Conservation (phyloP, 2,113 vertebrate species). For the Psilopsiagon aymara region DNA sequence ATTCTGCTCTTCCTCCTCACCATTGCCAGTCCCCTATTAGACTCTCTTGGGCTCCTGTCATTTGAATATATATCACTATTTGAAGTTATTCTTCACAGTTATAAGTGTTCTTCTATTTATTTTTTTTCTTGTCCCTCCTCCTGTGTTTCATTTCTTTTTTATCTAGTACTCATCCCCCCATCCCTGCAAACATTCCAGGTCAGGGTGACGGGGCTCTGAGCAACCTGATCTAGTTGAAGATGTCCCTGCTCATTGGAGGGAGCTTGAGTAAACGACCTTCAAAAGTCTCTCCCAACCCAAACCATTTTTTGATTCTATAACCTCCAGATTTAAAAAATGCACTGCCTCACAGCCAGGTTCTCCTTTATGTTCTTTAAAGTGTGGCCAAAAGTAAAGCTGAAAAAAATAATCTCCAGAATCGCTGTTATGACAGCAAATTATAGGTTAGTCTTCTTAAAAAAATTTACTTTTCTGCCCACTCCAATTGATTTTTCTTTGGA, state of each 20-base stretch:
- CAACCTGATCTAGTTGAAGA: background rate
- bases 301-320: background rate
- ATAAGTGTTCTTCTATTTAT: background rate
- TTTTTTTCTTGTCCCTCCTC: background rate
- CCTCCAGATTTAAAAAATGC: background rate
- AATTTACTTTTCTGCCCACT: constrained; percentile 3
- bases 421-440: constrained; percentile 23
- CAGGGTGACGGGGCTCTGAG: background rate
- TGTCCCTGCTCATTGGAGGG: background rate
- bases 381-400: constrained; percentile 23
- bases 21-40: background rate
- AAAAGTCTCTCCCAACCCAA: background rate
- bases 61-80: background rate
- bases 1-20: background rate
- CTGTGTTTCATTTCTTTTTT: background rate
- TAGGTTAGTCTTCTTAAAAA: constrained; percentile 29
- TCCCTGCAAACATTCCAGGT: background rate
- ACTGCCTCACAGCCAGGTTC: background rate
- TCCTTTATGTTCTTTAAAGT: background rate
- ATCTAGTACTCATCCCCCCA: background rate
- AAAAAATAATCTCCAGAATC: constrained; percentile 5
- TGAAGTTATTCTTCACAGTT: background rate
- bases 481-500: constrained; percentile 1
- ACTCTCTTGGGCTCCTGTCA: background rate
- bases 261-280: background rate